Base-by-base conservation (phyloP, 2,797 vertebrate genomes). In the Chloroceryle amazona region DNA sequence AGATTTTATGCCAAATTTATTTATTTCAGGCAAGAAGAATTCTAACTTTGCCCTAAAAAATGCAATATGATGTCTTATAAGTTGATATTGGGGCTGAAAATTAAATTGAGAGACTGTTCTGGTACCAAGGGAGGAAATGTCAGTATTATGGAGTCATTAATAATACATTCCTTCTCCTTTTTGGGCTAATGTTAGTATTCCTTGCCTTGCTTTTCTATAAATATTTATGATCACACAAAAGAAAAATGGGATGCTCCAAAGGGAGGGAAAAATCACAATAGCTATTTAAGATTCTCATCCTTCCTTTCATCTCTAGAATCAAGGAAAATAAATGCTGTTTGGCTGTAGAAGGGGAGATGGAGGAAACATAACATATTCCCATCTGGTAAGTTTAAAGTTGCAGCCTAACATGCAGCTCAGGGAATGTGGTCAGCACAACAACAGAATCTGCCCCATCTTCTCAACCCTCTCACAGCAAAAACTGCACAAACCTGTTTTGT, bases 401-500 rank as follows among this genome's bases (percentile, higher is more conserved):
- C 33, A 75, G 21, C 31, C 47, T 62, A 42, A 81, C 11, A 52
- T 28, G 41, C 51, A 81, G 42, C 31, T 76, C n/a, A 58, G 31
- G 5, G 28, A 11, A 41, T 8, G 17, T 20, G 8, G 55, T 44
- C 78, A 67, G 46, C 26, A 84, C 0, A 2, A 29, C 52, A 83
- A 60, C 21, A 81, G 35, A 80, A 85, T 49, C 55, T 85, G 11
- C 9, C 37, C 13, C 41, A 72, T 44, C n/a, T 72, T 85, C 75
- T 80, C 71, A 79, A 47, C 11, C 22, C 19, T 63, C 21, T 74
- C 37, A 28, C 4, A 12, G 47, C 41, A 86, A 93, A 89, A 89
- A n/a, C 63, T 65, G 55, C 67, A 95, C 98, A 97, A 97, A 99
- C 99, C 98, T 99, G 98, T 99, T 99, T 96, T 99, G 98, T 0